These are phyloP conservation scores for Zaprionus lineosus DNA, from an alignment of 2,888 invertebrate species.

Conservation along the genomic window DNA sequence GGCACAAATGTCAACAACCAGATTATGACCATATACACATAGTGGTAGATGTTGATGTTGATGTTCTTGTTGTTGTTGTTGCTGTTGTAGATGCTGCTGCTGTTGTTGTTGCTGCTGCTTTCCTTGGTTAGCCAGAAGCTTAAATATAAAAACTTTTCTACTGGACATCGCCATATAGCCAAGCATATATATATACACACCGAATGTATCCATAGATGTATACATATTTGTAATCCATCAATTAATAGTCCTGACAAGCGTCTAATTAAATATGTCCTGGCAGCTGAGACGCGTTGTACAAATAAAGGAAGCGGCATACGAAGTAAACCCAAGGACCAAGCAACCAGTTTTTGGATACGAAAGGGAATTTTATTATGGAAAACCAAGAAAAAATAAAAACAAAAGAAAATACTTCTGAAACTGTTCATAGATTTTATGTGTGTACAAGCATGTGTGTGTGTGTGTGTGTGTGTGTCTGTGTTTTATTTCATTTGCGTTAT, in stretches of 20 bases:
- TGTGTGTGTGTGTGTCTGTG: background rate
- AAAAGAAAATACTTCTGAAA: background rate
- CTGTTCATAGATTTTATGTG: too few relatives aligned
- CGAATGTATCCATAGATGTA: background rate
- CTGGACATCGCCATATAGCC: conserved; percentile 9
- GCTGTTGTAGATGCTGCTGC: conserved; percentile 9
- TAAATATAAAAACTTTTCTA: conserved; percentile 30
- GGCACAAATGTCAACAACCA: conserved; percentile 65
- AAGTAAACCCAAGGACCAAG: conserved; percentile 24
- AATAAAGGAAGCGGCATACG: background rate
- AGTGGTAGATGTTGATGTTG: conserved; percentile 12
- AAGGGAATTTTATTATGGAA: conserved; percentile 20
- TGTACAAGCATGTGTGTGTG: too few relatives aligned
- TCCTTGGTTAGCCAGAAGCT: conserved; percentile 58
- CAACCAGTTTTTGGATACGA: conserved; percentile 5
- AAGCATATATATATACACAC: conserved; percentile 6
- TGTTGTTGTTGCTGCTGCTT: conserved; percentile 13
- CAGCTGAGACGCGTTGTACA: conserved; percentile 27
- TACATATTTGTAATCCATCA: conserved; percentile 59
- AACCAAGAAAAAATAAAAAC: too few relatives aligned
- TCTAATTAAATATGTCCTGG: conserved; percentile 67
- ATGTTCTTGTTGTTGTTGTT: conserved; percentile 9
- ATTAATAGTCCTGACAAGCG: conserved; percentile 67
- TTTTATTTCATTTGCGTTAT: conserved; percentile 11
- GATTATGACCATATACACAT: conserved; percentile 55